Base-by-base conservation (phyloP, 2,113 vertebrate species). In the Neotoma lepida region DNA sequence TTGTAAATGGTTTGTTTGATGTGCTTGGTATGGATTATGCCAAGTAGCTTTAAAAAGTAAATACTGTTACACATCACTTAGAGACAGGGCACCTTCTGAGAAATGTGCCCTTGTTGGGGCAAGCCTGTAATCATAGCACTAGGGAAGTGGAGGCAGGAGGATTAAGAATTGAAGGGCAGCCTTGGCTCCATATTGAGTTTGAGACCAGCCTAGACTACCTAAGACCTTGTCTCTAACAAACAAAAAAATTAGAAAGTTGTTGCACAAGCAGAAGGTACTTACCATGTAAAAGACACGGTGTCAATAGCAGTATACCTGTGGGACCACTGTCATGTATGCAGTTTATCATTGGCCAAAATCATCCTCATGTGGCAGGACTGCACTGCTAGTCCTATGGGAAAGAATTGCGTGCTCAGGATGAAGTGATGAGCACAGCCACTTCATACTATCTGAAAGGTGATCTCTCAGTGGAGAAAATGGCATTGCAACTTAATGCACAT, bases 1-100 rank as follows among this genome's bases (percentile, higher is more conserved):
- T 39, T 66, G 35, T 2, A 4, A 87, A 30, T 39, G 30, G 6
- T 91, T 20, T 90, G 1, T 66, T 73, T 74, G 76, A 9, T 28
- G 7, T 89, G 74, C 64, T 54, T 78, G 39, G 14, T 28, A 5
- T 17, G 49, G 24, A 77, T 90, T 64, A 10, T 68, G 63, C 28
- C 30, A 46, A 71, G 56, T 41, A 64, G 33, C 87, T 84, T 91
- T 84, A 51, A 93, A 78, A 80, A 93, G 54, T 86, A 61, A 20
- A 44, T 35, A 58, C 63, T 73, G 78, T 13, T 28, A 68, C 24
- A 15, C 9, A n/a, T 28, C 15, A n/a, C 9, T 87, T 39, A 46
- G 8, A n/a, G 39, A 61, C 14, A 44, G n/a, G 13, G 35, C 26
- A 2, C 28, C 14, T 77, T 86, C 71, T 66, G 71, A 92, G 68